A percentile compares a stretch with the other conserved stretches of the same genome.
Evolutionary conservation across 2,888 invertebrate species (phyloP).

Genomic region (Antheraea assamensis): DNA sequence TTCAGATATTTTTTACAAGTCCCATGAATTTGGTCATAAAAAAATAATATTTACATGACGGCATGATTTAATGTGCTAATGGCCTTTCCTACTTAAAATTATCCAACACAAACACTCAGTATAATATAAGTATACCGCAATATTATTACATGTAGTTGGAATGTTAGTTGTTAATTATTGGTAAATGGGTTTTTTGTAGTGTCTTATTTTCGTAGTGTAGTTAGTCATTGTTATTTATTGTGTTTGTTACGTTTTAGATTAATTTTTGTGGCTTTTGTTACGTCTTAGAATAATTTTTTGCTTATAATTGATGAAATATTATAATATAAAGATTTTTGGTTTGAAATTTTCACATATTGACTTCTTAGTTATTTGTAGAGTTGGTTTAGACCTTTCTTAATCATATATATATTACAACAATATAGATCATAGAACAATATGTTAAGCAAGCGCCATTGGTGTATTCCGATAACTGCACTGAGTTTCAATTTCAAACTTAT

Average conservation of each 20-base stretch:
- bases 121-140: background rate
- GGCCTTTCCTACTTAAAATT: too few species aligned
- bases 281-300: background rate
- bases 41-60: too few species aligned
- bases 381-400: background rate
- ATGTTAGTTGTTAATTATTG: background rate
- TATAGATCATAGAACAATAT: too few species aligned
- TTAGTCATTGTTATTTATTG: background rate
- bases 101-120: background rate
- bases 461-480: too few species aligned
- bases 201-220: background rate
- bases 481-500: background rate
- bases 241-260: background rate
- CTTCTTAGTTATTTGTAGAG: background rate
- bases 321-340: conserved; percentile 14
- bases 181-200: background rate
- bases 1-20: too few species aligned
- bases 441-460: too few species aligned
- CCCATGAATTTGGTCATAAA: too few species aligned
- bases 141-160: background rate
- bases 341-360: background rate
- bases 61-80: too few species aligned
- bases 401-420: background rate
- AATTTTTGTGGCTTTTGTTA: background rate
- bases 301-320: background rate